phyloP scores from a whole-genome alignment of 2,113 vertebrate species.

The Cettia cetti region DNA sequence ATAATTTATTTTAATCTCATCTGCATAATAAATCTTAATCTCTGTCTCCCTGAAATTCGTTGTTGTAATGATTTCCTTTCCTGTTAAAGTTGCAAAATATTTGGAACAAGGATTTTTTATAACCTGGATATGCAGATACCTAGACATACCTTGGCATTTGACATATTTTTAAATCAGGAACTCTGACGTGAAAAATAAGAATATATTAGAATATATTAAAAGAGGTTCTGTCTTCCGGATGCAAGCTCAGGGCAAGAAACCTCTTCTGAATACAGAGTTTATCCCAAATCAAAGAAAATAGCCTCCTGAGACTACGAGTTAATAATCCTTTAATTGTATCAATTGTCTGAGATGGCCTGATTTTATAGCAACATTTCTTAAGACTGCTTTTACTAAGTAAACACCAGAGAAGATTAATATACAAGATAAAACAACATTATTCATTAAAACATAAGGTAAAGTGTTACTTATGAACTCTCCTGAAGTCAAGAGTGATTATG shows the following conservation, averaged over 20 bases:
- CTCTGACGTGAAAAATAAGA: neutral
- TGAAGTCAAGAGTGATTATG: neutral
- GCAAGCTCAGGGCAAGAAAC: neutral
- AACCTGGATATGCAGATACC: neutral
- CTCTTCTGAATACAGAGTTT: neutral
- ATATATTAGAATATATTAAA: neutral
- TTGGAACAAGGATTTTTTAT: neutral
- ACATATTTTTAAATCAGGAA: neutral
- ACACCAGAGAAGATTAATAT: neutral
- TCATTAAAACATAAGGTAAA: neutral
- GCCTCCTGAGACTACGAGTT: neutral
- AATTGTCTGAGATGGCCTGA: neutral
- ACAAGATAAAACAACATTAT: neutral
- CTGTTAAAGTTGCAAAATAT: neutral
- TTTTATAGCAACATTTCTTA: neutral
- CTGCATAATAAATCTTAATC: neutral
- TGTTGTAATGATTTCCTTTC: neutral
- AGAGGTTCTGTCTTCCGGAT: neutral
- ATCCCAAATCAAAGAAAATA: neutral
- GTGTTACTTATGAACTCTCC: neutral
- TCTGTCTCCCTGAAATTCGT: neutral
- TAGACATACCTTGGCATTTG: neutral
- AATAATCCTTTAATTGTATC: neutral
- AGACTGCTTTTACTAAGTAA: neutral
- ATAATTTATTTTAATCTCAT: neutral